These are phyloP conservation scores for Liodrosophila aerea DNA, from an alignment of 2,888 invertebrate genomes.

Conservation along the genomic window DNA sequence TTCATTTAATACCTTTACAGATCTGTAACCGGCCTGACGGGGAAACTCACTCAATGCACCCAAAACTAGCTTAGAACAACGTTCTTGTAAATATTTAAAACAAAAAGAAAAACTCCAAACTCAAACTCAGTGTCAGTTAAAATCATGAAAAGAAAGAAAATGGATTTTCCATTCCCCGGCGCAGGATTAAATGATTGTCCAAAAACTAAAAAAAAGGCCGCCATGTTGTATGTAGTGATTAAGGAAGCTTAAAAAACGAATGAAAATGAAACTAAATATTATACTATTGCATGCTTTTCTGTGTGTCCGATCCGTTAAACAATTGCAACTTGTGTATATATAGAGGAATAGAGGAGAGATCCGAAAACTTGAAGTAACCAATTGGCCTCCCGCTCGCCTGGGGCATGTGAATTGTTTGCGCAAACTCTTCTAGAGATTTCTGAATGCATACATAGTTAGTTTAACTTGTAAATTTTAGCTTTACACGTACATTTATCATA, in stretches of 20 bases:
- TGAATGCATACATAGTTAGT: slow-evolving; percentile 65
- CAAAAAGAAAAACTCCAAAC: slow-evolving; percentile 22
- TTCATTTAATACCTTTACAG: slow-evolving; percentile 33
- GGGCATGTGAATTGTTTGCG: slow-evolving; percentile 45
- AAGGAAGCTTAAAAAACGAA: slow-evolving; percentile 47
- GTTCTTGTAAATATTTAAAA: slow-evolving; percentile 65
- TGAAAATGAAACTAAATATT: slow-evolving; percentile 22
- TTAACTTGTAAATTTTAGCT: slow-evolving; percentile 79
- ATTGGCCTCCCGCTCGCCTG: slow-evolving; percentile 50
- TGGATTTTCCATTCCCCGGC: slow-evolving; percentile 47
- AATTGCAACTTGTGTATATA: slow-evolving; percentile 64
- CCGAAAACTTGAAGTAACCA: slow-evolving; percentile 38
- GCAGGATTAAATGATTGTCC: slow-evolving; percentile 44
- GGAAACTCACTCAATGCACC: slow-evolving; percentile 35
- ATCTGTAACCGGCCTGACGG: slow-evolving; percentile 58
- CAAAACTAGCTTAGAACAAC: slow-evolving; percentile 54
- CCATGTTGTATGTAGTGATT: slow-evolving; percentile 71
- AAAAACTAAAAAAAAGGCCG: slow-evolving; percentile 29
- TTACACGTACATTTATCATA: slow-evolving; percentile 63
- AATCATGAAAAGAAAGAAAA: slow-evolving; percentile 32
- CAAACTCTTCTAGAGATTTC: slow-evolving; percentile 56
- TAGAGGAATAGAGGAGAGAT: slow-evolving; percentile 58
- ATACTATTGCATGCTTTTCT: slow-evolving; percentile 16
- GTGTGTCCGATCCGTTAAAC: slow-evolving; percentile 50
- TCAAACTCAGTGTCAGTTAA: slow-evolving; percentile 69